Percentiles rank a stretch among this genome's conserved stretches.
Evolutionary conservation across 2,888 invertebrate genomes (phyloP).

Genomic region (Melipona beecheii): DNA sequence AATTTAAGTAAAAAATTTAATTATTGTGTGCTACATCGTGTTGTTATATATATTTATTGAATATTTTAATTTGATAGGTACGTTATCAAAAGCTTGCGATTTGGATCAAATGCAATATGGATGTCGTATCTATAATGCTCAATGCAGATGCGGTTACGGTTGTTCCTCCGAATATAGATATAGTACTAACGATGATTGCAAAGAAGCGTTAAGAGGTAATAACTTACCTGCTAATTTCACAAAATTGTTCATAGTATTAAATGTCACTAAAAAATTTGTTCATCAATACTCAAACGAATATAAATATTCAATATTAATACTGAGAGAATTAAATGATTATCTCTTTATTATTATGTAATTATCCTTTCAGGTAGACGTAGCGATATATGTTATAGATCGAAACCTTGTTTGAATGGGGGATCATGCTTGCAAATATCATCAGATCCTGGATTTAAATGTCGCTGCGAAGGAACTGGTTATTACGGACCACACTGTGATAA

Average conservation of each 20-base stretch:
- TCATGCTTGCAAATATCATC: conserved; percentile 89
- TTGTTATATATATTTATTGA: background rate
- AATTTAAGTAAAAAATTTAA: background rate
- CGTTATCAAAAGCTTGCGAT: conserved; percentile 84
- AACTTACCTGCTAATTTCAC: conserved; percentile 22
- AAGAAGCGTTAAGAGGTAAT: conserved; percentile 87
- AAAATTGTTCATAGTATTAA: background rate
- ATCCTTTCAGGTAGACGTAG: conserved; percentile 81
- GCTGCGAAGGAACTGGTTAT: conserved; percentile 91
- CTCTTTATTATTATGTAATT: conserved; percentile 10
- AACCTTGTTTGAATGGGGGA: conserved; percentile 88
- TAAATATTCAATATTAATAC: background rate
- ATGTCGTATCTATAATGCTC: conserved; percentile 87
- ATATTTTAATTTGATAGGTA: conserved; percentile 56
- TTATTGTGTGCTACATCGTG: background rate
- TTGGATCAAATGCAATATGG: conserved; percentile 86
- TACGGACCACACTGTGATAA: conserved; percentile 89
- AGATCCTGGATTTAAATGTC: conserved; percentile 88
- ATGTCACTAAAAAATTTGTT: background rate
- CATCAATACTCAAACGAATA: background rate
- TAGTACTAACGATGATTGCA: conserved; percentile 86
- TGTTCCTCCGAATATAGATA: conserved; percentile 89
- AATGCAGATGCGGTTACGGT: conserved; percentile 88
- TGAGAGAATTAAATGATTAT: background rate
- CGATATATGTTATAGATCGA: conserved; percentile 87